Conservation (phyloP, 2,113 vertebrate genomes). For the Seriola quinqueradiata region DNA sequence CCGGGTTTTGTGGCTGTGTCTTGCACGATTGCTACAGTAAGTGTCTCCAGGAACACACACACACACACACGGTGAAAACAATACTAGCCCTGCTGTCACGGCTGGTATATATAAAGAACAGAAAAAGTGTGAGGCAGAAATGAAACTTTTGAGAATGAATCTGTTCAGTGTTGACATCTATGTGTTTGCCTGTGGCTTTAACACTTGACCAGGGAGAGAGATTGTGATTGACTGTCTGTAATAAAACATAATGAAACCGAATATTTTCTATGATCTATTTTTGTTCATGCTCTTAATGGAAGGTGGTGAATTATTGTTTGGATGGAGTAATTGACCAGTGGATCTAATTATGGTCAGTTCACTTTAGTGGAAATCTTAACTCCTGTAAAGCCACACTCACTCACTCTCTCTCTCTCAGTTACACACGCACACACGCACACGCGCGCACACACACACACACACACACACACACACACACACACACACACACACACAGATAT, state of each 20-base stretch:
- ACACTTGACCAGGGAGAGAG: background rate
- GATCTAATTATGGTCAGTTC: constrained; percentile 17
- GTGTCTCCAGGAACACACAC: no score
- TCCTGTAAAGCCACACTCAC: constrained; percentile 18
- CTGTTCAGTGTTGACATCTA: background rate
- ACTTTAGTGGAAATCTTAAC: constrained; percentile 37
- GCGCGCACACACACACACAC: background rate
- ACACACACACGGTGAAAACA: no score
- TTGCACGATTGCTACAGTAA: no score
- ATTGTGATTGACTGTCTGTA: background rate
- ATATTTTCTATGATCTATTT: background rate
- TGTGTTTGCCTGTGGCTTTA: background rate
- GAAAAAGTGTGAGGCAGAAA: background rate
- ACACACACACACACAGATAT: background rate
- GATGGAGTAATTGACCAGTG: background rate
- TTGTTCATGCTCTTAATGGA: background rate
- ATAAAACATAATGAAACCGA: background rate
- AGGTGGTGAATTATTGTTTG: background rate
- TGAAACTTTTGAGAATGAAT: background rate
- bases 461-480: constrained; percentile 9
- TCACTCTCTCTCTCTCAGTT: background rate
- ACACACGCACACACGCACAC: constrained; percentile 3
- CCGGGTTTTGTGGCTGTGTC: no score
- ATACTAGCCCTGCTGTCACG: no score
- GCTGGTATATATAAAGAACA: background rate